Evolutionary conservation across 2,888 invertebrate species (phyloP).

Genomic region (Unio pictorum): DNA sequence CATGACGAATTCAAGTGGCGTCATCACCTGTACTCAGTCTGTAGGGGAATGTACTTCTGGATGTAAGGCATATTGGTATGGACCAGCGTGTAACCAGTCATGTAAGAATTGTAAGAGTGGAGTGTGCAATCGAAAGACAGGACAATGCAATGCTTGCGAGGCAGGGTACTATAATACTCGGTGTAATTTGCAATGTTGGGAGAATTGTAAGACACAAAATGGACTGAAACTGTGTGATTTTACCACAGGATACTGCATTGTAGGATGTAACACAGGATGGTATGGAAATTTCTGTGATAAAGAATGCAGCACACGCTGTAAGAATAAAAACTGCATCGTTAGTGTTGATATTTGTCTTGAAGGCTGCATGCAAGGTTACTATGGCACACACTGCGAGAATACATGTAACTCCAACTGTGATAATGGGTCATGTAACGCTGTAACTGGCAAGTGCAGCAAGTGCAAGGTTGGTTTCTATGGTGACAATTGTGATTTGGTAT

Average conservation of each 20-base stretch:
- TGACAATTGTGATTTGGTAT: conserved; percentile 9
- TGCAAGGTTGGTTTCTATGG: conserved; percentile 22
- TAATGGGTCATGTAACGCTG: conserved; percentile 14
- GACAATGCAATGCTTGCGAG: conserved; percentile 16
- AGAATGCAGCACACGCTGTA: conserved; percentile 11
- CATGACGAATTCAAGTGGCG: background rate
- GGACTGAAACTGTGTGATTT: too few relatives aligned
- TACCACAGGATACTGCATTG: conserved; percentile 9
- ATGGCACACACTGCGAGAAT: too few relatives aligned
- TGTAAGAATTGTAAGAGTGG: conserved; percentile 7
- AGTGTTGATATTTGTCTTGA: conserved; percentile 14
- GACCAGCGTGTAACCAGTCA: too few relatives aligned
- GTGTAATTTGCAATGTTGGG: too few relatives aligned
- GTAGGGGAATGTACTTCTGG: conserved; percentile 9
- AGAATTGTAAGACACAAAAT: too few relatives aligned
- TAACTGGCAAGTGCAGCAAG: conserved; percentile 14
- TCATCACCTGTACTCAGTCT: conserved; percentile 14
- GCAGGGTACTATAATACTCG: conserved; percentile 7
- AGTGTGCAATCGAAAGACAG: conserved; percentile 17
- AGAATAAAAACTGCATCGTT: conserved; percentile 13
- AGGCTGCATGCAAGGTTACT: conserved; percentile 11
- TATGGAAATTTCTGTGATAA: conserved; percentile 14
- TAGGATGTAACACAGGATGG: conserved; percentile 15
- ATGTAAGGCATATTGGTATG: too few relatives aligned
- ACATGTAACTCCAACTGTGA: conserved; percentile 15